phyloP scores from a whole-genome alignment of 2,113 vertebrate species.

The Centropus bengalensis region DNA sequence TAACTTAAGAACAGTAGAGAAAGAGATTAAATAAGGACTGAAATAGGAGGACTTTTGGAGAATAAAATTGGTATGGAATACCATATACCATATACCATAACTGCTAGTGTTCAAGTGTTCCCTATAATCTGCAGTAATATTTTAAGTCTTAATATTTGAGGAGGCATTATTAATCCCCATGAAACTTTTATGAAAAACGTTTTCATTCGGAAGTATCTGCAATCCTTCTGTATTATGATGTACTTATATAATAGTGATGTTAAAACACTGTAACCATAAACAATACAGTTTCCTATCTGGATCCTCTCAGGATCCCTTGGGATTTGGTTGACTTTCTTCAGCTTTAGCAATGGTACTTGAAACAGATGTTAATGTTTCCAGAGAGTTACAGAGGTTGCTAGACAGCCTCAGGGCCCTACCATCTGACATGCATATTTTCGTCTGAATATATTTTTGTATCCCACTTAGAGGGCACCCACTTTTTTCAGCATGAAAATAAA shows the following conservation, averaged over 20 bases:
- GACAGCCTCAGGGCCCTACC: neutral
- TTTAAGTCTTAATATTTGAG: neutral
- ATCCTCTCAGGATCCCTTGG: neutral
- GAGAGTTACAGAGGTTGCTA: slow-evolving; percentile 3
- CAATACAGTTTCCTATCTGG: neutral
- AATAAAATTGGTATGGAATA: neutral
- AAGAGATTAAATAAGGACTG: neutral
- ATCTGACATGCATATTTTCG: slow-evolving; percentile 12
- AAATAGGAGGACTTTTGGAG: neutral
- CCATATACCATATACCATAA: neutral
- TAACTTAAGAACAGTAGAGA: neutral
- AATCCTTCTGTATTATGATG: neutral
- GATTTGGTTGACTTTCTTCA: neutral
- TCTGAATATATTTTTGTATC: neutral
- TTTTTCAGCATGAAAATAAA: neutral
- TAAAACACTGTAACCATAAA: neutral
- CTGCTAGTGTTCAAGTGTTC: neutral
- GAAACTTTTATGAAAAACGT: neutral
- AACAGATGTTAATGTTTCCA: slow-evolving; percentile 22
- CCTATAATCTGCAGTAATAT: neutral
- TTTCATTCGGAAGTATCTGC: neutral
- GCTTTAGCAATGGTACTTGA: neutral
- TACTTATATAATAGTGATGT: neutral
- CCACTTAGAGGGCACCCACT: neutral
- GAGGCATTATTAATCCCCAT: neutral